Base-by-base conservation (phyloP, 2,888 invertebrate genomes). In the Tipula lateralis region DNA sequence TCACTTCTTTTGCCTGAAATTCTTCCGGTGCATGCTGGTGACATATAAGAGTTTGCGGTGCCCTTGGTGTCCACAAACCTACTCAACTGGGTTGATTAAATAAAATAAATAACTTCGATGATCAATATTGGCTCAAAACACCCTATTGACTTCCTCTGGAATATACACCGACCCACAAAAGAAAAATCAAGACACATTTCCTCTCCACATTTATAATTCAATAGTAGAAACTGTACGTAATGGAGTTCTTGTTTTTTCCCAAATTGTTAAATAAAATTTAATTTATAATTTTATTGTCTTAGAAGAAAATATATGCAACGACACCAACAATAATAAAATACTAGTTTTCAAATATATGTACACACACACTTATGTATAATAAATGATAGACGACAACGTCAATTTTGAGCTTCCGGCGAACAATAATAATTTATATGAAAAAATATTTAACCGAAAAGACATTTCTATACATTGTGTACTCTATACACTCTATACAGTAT, bases 341-440 rank as follows among this genome's bases (percentile, higher is more conserved):
- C 66, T 66, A 66, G 66, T 24, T 66, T 66, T 66, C 24, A 66
- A 66, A 50, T 50, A 50, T 50, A 13, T 12, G 13, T 39, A 39
- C 12, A 39, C 12, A 13, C 12, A 50, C 44, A 16, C 44, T 16
- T 24, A 66, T 12, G 24, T 24, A 19, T 24, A 19, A 66, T 66
- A 66, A 66, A 66, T 66, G 66, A 66, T 66, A 66, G 66, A 66
- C 66, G 66, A 66, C 66, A 66, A 66, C 66, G 66, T 66, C 66
- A 66, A 66, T 66, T 66, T 66, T 66, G 12, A 66, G 66, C 66
- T 66, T 66, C 66, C 66, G 66, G 66, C 24, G 66, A 66, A 66
- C 66, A 66, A 66, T 66, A 66, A 66, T 66, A 66, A 66, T 66
- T 66, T 66, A 66, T 66, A 9, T n/a, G n/a, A 66, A 66, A 66